Evolutionary conservation across 1,140 invertebrate species (phyloP).

Genomic region (Drosophila jambulina): DNA sequence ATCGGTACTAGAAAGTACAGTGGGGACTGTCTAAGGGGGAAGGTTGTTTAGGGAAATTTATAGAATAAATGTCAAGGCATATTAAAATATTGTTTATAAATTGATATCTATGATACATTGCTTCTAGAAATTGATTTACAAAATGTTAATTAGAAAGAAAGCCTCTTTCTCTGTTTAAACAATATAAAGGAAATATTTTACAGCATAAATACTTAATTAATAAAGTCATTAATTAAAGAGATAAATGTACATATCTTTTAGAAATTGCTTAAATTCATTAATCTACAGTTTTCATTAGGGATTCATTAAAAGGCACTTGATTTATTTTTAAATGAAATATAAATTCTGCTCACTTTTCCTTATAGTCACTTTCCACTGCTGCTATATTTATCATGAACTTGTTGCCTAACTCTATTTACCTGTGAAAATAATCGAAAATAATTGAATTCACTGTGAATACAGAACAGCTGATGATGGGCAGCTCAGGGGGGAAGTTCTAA

Average conservation of each 20-base stretch:
- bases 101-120: neutral
- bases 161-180: neutral
- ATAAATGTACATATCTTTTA: no score
- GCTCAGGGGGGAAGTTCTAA: conserved; percentile 10
- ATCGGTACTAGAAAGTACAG: conserved; percentile 21
- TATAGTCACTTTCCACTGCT: conserved; percentile 16
- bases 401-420: conserved; percentile 50
- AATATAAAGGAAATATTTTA: neutral
- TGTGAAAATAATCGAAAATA: conserved; percentile 49
- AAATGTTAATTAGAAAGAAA: neutral
- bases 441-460: conserved; percentile 54
- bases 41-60: fast-evolving
- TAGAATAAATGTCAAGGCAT: neutral
- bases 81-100: no score
- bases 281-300: no score
- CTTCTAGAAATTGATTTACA: neutral
- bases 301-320: no score
- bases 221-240: no score
- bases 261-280: no score
- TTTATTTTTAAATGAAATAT: neutral
- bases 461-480: conserved; percentile 67
- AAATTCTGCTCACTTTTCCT: neutral
- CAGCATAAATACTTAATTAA: no score
- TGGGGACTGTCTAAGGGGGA: neutral
- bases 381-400: conserved; percentile 5